Evolutionary conservation across 1,140 invertebrate genomes (phyloP).

Genomic region (Eueides isabella): DNA sequence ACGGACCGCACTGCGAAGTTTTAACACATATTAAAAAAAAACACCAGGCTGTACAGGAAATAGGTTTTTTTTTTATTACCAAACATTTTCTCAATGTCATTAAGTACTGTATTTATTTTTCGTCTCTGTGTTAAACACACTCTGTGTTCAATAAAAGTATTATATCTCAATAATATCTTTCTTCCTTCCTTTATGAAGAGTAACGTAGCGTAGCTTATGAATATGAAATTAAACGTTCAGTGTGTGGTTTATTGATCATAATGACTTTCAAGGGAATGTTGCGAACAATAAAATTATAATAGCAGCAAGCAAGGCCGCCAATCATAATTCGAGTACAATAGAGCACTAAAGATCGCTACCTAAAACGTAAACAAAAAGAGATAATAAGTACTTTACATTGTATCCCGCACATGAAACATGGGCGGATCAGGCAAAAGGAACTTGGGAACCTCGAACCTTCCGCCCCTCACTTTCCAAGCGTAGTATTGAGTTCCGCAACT

Average conservation of each 20-base stretch:
- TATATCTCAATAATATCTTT: background rate
- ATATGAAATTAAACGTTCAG: background rate
- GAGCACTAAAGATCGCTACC: background rate
- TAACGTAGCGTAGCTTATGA: background rate
- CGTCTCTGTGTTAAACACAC: too few species aligned
- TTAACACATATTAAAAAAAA: too few species aligned
- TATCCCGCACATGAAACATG: background rate
- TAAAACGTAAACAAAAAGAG: background rate
- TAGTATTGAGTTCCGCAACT: too few species aligned
- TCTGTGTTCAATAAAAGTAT: too few species aligned
- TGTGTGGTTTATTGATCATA: constrained; percentile 26
- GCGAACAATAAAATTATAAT: constrained; percentile 19
- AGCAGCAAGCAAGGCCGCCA: constrained; percentile 13
- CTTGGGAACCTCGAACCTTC: too few species aligned
- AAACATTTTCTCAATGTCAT: too few species aligned
- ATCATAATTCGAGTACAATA: constrained; percentile 25
- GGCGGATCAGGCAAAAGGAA: too few species aligned
- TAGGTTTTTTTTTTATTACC: too few species aligned
- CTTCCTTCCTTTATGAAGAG: background rate
- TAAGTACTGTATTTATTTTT: too few species aligned
- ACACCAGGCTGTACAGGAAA: too few species aligned
- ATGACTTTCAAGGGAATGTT: constrained; percentile 6
- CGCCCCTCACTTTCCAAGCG: too few species aligned
- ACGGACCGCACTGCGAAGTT: too few species aligned
- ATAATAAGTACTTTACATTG: background rate